A percentile compares a stretch with the other conserved stretches of the same genome.
These are phyloP conservation scores for Cricetomys ansorgei DNA, from an alignment of 2,113 vertebrate genomes.

Conservation along the genomic window DNA sequence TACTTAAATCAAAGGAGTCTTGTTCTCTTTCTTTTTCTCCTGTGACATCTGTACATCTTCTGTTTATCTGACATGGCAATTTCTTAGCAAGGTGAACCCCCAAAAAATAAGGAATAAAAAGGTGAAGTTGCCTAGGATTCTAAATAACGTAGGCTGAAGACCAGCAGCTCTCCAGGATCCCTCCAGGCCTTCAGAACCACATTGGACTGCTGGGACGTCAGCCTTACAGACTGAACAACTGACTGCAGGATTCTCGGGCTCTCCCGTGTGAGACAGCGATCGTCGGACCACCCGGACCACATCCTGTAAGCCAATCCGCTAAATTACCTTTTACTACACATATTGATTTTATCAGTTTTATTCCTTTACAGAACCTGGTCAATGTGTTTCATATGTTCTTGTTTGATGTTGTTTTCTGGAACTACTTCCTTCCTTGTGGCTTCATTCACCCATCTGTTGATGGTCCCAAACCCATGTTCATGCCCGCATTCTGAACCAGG, in stretches of 20 bases:
- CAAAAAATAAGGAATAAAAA: conserved; percentile 48
- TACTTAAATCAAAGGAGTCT: background rate
- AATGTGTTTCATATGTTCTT: background rate
- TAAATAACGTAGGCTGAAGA: background rate
- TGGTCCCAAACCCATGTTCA: background rate
- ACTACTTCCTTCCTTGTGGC: background rate
- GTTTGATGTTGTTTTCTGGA: background rate
- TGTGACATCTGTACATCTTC: background rate
- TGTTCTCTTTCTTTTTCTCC: background rate
- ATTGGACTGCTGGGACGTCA: background rate
- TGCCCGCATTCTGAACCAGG: background rate
- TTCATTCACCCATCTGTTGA: background rate
- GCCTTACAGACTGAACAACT: background rate
- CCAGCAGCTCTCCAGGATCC: background rate
- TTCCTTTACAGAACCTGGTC: background rate
- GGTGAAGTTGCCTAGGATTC: background rate
- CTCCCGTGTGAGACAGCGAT: background rate
- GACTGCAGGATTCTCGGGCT: background rate
- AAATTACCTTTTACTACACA: too few relatives aligned
- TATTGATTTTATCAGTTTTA: background rate
- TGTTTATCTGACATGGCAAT: background rate
- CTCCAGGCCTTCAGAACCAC: background rate
- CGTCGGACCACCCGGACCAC: background rate
- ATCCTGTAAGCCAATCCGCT: background rate
- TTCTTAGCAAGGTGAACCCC: background rate